These are phyloP conservation scores for Volucella zonaria DNA, from an alignment of 2,888 invertebrate genomes.

Conservation along the genomic window DNA sequence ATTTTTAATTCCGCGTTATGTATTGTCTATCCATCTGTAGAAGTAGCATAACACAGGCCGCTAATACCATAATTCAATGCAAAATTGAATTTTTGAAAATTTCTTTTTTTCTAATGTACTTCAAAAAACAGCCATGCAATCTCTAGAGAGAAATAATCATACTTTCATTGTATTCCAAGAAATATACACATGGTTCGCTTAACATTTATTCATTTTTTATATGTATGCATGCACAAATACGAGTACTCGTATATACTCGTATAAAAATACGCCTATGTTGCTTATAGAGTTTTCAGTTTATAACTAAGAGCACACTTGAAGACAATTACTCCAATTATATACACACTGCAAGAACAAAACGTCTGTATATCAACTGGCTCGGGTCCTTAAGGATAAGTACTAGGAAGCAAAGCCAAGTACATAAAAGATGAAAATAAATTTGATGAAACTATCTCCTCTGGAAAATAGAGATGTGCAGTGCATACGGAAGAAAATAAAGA, in stretches of 20 bases:
- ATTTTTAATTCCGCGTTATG: too few relatives aligned
- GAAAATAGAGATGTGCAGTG: constrained; percentile 58
- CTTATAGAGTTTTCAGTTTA: constrained; percentile 2
- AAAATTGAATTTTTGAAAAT: too few relatives aligned
- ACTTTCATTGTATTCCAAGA: neutral
- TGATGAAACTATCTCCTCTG: constrained; percentile 57
- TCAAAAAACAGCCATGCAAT: too few relatives aligned
- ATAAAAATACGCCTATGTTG: neutral
- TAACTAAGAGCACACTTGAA: constrained; percentile 31
- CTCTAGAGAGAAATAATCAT: too few relatives aligned
- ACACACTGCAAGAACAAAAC: constrained; percentile 22
- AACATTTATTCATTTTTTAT: constrained; percentile 9
- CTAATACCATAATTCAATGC: too few relatives aligned
- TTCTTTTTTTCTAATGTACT: too few relatives aligned
- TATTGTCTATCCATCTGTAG: too few relatives aligned
- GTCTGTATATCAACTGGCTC: constrained; percentile 29
- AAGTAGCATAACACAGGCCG: too few relatives aligned
- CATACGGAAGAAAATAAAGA: constrained; percentile 48
- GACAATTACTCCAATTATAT: constrained; percentile 17
- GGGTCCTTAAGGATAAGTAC: constrained; percentile 22
- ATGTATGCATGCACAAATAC: neutral
- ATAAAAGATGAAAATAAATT: constrained; percentile 55
- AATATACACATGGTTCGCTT: neutral
- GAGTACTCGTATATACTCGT: too few relatives aligned
- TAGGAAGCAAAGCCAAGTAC: constrained; percentile 33